Evolutionary conservation across 2,888 invertebrate species (phyloP), one percentile per base, ranked within the genome.

Genomic region (Acrobasis suavella): DNA sequence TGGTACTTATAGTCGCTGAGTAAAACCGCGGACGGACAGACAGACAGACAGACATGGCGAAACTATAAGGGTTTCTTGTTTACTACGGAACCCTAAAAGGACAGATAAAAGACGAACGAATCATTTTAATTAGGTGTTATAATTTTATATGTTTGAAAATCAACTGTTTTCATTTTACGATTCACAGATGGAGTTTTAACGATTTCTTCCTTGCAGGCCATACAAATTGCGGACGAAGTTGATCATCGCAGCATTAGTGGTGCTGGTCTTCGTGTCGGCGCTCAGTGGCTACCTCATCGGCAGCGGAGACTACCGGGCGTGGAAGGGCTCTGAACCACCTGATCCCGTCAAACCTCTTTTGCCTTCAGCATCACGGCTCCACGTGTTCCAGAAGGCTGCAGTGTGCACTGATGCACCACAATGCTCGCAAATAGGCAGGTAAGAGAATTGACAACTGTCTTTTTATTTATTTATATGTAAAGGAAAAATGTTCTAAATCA

Each of bases 371-470:
- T 96, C 96, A 5, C 82, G 82, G 52, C 87, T 96, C n/a, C 94
- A 95, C 70, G 83, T 83, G 0, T 97, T 95, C 82, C 91, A 93
- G 65, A 93, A 89, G 56, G 96, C 95, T 0, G 97, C 96, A 0
- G 95, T 97, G 16, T 96, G 96, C 77, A 95, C 96, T 0, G 97
- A 97, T 80, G 95, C 95, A 6, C 92, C 93, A 5, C 93, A 94
- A 7, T 97, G 97, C 83, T 96, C 97, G 3, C 83, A 92, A 67
- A 94, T 97, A 71, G 97, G 97, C 82, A 95, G 94, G 97, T 97
- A 88, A 86, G 93, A 65, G 51, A 37, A 10, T 22, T 52, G 6
- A 10, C 10, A 10, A 39, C 12, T 42, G 42, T 12, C 42, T 12
- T 42, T 42, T 42, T 42, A 39, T 39, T 52, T 1, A n/a, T n/a